Conservation (phyloP, 2,113 vertebrate species). For the Peromyscus leucopus region DNA sequence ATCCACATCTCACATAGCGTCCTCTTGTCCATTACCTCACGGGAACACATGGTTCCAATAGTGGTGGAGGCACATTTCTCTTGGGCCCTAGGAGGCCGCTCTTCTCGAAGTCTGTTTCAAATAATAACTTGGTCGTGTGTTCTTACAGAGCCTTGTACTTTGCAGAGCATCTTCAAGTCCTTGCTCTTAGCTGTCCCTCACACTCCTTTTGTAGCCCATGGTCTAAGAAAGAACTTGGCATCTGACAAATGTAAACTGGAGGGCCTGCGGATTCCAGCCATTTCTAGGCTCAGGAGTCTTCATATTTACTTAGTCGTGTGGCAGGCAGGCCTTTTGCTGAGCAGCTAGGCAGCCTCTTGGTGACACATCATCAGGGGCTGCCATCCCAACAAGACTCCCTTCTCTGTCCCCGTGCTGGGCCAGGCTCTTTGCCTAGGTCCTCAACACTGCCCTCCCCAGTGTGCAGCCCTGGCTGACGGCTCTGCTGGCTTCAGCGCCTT, state of each 20-base stretch:
- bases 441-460: not conserved
- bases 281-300: not conserved
- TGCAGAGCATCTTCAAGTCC: slow-evolving; percentile 19
- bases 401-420: not conserved
- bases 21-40: slow-evolving; percentile 73
- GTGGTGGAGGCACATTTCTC: slow-evolving; percentile 66
- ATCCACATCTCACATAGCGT: slow-evolving; percentile 61
- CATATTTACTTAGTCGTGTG: not conserved
- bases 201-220: not conserved
- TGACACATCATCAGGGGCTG: not conserved
- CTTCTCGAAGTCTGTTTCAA: slow-evolving; percentile 75
- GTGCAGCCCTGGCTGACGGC: not conserved
- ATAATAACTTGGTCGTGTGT: slow-evolving; percentile 14
- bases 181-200: not conserved
- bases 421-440: not conserved
- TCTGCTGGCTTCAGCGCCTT: not conserved
- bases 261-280: not conserved
- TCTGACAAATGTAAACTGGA: not conserved
- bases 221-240: not conserved
- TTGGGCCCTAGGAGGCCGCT: slow-evolving; percentile 64
- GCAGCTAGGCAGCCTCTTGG: not conserved
- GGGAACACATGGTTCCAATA: slow-evolving; percentile 82
- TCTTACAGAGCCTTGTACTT: slow-evolving; percentile 66
- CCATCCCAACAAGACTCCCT: not conserved
- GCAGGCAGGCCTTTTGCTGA: not conserved